These are phyloP conservation scores for Falcaria lacertinaria DNA, from an alignment of 2,888 invertebrate genomes.

Conservation along the genomic window DNA sequence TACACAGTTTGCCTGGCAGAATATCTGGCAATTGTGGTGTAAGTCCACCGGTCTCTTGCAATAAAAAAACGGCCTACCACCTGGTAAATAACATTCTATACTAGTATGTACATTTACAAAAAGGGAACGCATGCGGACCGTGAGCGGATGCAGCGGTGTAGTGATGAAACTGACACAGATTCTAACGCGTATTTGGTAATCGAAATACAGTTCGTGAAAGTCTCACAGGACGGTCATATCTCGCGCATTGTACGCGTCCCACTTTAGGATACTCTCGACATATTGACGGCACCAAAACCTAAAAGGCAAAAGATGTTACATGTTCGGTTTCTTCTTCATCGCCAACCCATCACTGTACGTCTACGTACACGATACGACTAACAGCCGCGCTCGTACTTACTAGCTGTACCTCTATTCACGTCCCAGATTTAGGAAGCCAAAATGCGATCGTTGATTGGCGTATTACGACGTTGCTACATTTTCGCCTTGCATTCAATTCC, in stretches of 20 bases:
- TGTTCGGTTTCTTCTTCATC: conserved; percentile 51
- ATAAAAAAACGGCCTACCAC: too few species aligned
- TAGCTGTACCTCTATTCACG: conserved; percentile 49
- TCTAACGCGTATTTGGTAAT: conserved; percentile 79
- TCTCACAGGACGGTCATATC: conserved; percentile 73
- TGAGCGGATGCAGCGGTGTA: conserved; percentile 69
- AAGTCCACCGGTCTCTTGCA: too few species aligned
- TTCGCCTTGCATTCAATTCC: conserved; percentile 73
- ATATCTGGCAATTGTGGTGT: too few species aligned
- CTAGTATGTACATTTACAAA: conserved; percentile 37
- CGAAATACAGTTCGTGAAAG: conserved; percentile 76
- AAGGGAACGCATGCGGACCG: conserved; percentile 51
- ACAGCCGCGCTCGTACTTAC: conserved; percentile 40
- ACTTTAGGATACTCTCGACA: conserved; percentile 63
- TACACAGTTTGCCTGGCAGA: too few species aligned
- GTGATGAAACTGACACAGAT: conserved; percentile 79
- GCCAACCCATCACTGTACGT: conserved; percentile 54
- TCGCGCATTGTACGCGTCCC: conserved; percentile 67
- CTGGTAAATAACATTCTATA: too few species aligned
- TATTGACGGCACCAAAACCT: conserved; percentile 71
- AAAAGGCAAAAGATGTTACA: conserved; percentile 56
- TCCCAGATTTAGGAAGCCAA: conserved; percentile 71
- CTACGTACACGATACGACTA: conserved; percentile 31
- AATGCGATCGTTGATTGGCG: conserved; percentile 70
- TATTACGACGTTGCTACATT: conserved; percentile 71